Evolutionary conservation across 2,797 vertebrate genomes (phyloP), one percentile per base, ranked within the genome.

Genomic region (Pipistrellus pygmaeus): DNA sequence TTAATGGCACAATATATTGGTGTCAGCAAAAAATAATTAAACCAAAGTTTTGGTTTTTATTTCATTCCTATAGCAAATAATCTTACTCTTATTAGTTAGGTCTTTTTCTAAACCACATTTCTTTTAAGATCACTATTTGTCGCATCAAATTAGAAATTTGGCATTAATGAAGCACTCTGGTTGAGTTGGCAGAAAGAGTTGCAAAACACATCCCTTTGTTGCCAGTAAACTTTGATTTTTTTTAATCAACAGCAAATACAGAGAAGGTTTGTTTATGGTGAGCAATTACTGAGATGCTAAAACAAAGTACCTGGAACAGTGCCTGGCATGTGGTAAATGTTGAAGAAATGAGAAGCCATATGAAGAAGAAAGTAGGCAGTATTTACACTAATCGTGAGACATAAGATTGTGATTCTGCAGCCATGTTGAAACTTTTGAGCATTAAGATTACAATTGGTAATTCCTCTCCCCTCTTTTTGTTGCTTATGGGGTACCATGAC

Each of bases 111-210:
- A 89, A 94, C 51, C 78, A 71, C 2, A 80, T 77, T 95, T 97
- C 80, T 95, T 77, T 86, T 57, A 44, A 96, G 94, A 95, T 80
- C 38, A 86, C 20, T 94, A 86, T 95, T 83, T 95, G 80, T 94
- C 76, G 78, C 68, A 81, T 91, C 55, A 91, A 95, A 96, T 93
- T 84, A 90, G 84, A 97, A 96, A 95, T 95, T 95, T 96, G 95
- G 84, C 91, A 93, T 95, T 95, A 96, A 85, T 87, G 55, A 97
- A 91, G n/a, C 20, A 0, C 27, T 93, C 87, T 82, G 87, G 81
- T 90, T 90, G 87, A 96, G 64, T 27, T 96, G 86, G 80, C 86
- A 96, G 91, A 95, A 87, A 93, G 85, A 88, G 72, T 94, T 57
- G 66, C 62, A 96, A 97, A 96, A 95, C 76, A 94, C 46, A 66